Base-by-base conservation (phyloP, 2,113 vertebrate genomes). In the Tragelaphus strepsiceros region DNA sequence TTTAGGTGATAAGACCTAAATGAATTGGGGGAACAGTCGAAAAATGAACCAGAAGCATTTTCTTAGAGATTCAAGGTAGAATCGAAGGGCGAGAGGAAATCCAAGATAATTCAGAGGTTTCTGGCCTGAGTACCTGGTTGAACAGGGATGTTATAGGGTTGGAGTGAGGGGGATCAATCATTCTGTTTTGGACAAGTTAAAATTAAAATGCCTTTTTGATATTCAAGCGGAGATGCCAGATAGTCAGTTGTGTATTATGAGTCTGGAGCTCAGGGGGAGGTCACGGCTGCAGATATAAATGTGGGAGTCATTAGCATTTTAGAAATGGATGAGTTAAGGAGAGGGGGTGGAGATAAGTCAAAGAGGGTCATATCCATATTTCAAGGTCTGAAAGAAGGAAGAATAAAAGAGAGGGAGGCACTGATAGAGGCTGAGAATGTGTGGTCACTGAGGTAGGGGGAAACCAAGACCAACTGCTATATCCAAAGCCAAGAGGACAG, bases 151-250 rank as follows among this genome's bases (percentile, higher is more conserved):
- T 10, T 46, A 11, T 39, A 43, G 46, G 39, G 11, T 84, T 7
- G 58, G 83, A 4, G 3, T 24, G 24, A 8, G 4, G 3, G 3
- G 32, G 12, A 61, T 58, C 39, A 24, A 5, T n/a, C 46, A 28
- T 88, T 96, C 87, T 91, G 16, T 88, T 95, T 86, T 74, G 51
- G 49, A 84, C 28, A 77, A 30, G 12, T 81, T 74, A 87, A 85
- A 24, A 94, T 39, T 84, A 58, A 84, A 89, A 56, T 56, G 22
- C 35, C 32, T 89, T 77, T 92, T 46, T 88, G 35, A 86, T 90
- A 35, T 53, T 67, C 59, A 59, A 7, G 24, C 3, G 71, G 21
- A 54, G 10, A 35, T 35, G 5, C 32, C 28, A 24, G 13, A 26
- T 12, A 67, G 56, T 39, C 10, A 59, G 11, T 21, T 96, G n/a